A percentile compares a stretch with the other conserved stretches of the same genome.
Evolutionary conservation across 2,888 invertebrate genomes (phyloP).

Genomic region (Conistra vaccinii): DNA sequence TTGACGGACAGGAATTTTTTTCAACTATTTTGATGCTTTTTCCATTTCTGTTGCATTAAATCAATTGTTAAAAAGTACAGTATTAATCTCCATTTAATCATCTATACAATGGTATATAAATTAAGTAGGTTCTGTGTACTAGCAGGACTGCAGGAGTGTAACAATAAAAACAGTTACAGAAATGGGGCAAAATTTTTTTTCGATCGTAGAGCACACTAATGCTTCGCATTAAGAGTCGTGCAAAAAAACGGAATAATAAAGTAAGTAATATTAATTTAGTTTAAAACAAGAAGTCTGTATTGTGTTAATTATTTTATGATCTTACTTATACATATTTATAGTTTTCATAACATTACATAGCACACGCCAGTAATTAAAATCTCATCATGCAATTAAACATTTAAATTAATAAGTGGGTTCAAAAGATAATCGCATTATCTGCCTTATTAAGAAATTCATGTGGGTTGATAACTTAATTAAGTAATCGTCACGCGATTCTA

Average conservation of each 20-base stretch:
- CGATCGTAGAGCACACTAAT: too few species aligned
- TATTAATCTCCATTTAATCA: too few species aligned
- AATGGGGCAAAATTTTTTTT: too few species aligned
- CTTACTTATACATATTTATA: background rate
- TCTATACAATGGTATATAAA: too few species aligned
- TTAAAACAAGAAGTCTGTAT: background rate
- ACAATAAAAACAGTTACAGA: too few species aligned
- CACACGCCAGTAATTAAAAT: slow-evolving; percentile 21
- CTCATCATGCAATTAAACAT: slow-evolving; percentile 41
- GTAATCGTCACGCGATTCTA: slow-evolving; percentile 34
- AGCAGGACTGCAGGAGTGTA: too few species aligned
- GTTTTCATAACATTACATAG: slow-evolving; percentile 17
- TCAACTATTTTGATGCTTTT: too few species aligned
- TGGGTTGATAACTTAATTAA: slow-evolving; percentile 49
- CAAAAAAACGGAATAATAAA: background rate
- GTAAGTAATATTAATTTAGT: background rate
- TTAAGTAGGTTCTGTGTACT: too few species aligned
- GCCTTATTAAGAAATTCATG: slow-evolving; percentile 35
- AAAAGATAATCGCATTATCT: slow-evolving; percentile 31
- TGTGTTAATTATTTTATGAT: background rate
- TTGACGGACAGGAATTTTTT: too few species aligned
- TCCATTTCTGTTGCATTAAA: too few species aligned
- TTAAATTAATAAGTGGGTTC: slow-evolving; percentile 28
- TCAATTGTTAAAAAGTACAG: too few species aligned
- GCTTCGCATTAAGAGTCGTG: too few species aligned